Conservation (phyloP, 1,140 invertebrate genomes). For the Pseudomyrmex gracilis region DNA sequence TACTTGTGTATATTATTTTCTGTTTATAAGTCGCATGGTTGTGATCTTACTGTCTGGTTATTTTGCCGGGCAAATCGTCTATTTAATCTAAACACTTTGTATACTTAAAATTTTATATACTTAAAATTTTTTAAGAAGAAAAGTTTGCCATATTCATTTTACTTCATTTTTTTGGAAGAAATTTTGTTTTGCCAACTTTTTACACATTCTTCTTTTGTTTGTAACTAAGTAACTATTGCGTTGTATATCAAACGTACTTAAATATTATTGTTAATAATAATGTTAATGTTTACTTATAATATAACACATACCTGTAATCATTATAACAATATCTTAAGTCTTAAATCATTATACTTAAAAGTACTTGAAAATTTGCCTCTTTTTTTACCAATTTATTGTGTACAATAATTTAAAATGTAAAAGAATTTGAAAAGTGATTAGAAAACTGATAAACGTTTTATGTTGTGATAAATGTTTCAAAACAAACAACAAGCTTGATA, state of each 20-base stretch:
- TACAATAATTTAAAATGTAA: no score
- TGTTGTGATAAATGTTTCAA: neutral
- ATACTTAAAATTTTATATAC: neutral
- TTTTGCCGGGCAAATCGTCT: neutral
- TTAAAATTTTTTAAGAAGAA: neutral
- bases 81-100: neutral
- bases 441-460: no score
- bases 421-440: no score
- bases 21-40: neutral
- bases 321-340: slow-evolving; percentile 23
- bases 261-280: slow-evolving; percentile 62
- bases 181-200: neutral
- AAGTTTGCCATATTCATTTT: neutral
- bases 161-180: neutral
- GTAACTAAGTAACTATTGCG: slow-evolving; percentile 6
- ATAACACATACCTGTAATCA: slow-evolving; percentile 38
- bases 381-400: no score
- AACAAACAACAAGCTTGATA: neutral
- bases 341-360: slow-evolving; percentile 43
- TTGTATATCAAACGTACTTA: slow-evolving; percentile 58
- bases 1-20: slow-evolving; percentile 11
- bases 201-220: slow-evolving; percentile 1
- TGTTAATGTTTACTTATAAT: slow-evolving; percentile 56
- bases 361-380: slow-evolving; percentile 33
- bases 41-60: no score